phyloP scores from a whole-genome alignment of 2,113 vertebrate species.

The Labeo catla region DNA sequence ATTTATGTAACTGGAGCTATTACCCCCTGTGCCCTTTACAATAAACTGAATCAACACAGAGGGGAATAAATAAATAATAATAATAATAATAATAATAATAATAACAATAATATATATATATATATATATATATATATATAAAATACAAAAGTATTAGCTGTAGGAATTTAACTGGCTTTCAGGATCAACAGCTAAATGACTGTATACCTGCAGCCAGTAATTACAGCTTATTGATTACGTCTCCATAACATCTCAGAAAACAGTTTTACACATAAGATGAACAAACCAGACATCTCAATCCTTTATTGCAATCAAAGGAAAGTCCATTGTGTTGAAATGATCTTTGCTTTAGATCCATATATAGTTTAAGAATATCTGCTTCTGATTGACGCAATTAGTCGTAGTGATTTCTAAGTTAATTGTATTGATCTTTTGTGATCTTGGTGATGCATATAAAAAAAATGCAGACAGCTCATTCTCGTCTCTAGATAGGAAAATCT shows the following conservation, averaged over 20 bases:
- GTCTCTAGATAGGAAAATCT: not conserved
- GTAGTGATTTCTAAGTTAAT: not conserved
- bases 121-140: not conserved
- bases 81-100: not conserved
- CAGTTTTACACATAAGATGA: not conserved
- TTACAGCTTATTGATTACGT: not conserved
- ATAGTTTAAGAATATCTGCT: not conserved
- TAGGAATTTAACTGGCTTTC: too few relatives aligned
- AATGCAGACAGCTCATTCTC: not conserved
- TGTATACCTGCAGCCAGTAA: not conserved
- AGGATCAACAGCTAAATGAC: too few relatives aligned
- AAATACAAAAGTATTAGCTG: too few relatives aligned
- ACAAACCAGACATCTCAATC: not conserved
- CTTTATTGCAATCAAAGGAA: not conserved
- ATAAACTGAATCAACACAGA: not conserved
- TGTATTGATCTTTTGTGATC: not conserved
- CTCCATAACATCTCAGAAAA: not conserved
- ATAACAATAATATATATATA: conserved; percentile 10
- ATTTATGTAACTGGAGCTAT: conserved; percentile 51
- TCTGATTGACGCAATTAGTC: not conserved
- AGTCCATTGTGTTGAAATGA: not conserved
- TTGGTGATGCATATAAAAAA: not conserved
- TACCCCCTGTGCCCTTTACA: conserved; percentile 41
- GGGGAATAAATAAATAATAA: too few relatives aligned
- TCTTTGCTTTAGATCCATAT: not conserved